Evolutionary conservation across 2,113 vertebrate genomes (phyloP), one percentile per base, ranked within the genome.

Genomic region (Morone saxatilis): DNA sequence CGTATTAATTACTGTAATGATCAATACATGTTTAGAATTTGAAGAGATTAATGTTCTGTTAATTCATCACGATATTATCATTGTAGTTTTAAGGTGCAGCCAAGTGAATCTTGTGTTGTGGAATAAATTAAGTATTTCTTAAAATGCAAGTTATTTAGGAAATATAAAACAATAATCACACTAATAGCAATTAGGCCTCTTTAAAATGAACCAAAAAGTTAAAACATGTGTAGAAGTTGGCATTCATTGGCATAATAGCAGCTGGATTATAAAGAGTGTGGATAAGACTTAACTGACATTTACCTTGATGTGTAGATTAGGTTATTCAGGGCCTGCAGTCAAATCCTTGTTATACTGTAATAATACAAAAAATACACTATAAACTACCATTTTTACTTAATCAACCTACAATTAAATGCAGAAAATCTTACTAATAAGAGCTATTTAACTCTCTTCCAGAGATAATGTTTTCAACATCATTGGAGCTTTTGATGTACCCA

Each of bases 401-500:
- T 66, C 22, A 50, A 12, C 5, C 10, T 14, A 60, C 38, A 25
- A 5, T 43, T 57, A 67, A 7, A 40, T 68, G 51, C 51, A 41
- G 9, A 45, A 57, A 36, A 57, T 38, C 5, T 48, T 41, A 47
- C 4, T 13, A 9, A 48, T 73, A 22, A 48, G 5, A 70, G 8
- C n/a, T 17, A 9, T 38, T 19, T 50, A 2, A 48, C 76, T 81
- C 25, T 36, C 10, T 95, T 96, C 48, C 95, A 99, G 98, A 94
- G 97, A 98, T 86, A 97, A 97, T 76, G 94, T 98, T 85, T 99
- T 99, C 93, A 99, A 97, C 95, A 96, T 99, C 73, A 98, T 99
- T 71, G 97, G 97, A 93, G 98, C 98, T 51, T 99, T 97, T 45
- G 97, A 99, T 78, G 93, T 97, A n/a, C 98, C 98, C 57, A 95